Evolutionary conservation across 2,113 vertebrate species (phyloP), one percentile per base, ranked within the genome.

Genomic region (Cebidichthys violaceus): DNA sequence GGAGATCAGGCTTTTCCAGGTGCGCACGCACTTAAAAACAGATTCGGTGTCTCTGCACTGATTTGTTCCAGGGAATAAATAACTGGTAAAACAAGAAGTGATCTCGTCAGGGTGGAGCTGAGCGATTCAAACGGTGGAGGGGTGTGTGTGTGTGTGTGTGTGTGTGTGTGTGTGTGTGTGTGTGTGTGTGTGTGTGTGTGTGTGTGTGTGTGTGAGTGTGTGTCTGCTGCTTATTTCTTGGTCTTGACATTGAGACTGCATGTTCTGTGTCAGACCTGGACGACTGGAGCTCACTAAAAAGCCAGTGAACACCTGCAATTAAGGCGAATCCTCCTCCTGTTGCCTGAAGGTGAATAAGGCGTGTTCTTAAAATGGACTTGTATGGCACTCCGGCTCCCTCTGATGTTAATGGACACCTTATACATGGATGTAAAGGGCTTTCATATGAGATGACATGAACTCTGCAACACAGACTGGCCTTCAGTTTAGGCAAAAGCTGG

Each of bases 31-130:
- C 1, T 9, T 9, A 10, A 24, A 47, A 9, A 59, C 62, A 62
- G 37, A 60, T 55, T 14, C 39, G 18, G 3, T 27, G 64, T 1
- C 54, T 0, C 11, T 22, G 0, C 4, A 20, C 57, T 43, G 43
- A 29, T 75, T 50, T 64, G 39, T 70, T 75, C 9, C 27, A 9
- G 8, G 10, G 15, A n/a, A 14, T 6, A n/a, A 68, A 77, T 11
- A 89, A 90, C 87, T 22, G 64, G 89, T 90, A 37, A 67, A 83
- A 89, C 84, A 6, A 15, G 84, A 45, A 4, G 4, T 2, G 70
- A 54, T 59, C 77, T 8, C n/a, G 4, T 22, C 5, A 6, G 69
- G 77, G 71, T 41, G 79, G 74, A 73, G 77, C 1, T 33, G 1
- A 10, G 59, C 3, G 35, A 20, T 15, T 70, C 4, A 0, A 55